phyloP scores from a whole-genome alignment of 2,797 vertebrate genomes.

The Microchirus variegatus region DNA sequence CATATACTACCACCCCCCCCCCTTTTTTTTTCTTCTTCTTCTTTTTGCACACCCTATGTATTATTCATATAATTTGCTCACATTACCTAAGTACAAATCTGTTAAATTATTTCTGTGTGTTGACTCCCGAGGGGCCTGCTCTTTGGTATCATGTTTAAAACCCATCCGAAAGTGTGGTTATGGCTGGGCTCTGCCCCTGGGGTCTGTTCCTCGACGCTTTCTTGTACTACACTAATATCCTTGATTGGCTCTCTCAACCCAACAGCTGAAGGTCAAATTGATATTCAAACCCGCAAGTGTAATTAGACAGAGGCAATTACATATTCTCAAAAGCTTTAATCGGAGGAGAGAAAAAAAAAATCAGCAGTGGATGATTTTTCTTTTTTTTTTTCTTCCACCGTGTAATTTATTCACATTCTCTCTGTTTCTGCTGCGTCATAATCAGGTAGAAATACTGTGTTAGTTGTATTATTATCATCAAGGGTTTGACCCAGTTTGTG shows the following conservation, averaged over 20 bases:
- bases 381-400: neutral
- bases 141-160: constrained; percentile 83
- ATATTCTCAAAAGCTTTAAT: constrained; percentile 82
- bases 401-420: constrained; percentile 83
- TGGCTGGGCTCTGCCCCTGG: constrained; percentile 84
- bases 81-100: constrained; percentile 83
- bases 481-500: constrained; percentile 43
- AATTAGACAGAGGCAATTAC: constrained; percentile 86
- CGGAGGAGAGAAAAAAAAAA: constrained; percentile 77
- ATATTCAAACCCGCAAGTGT: constrained; percentile 88
- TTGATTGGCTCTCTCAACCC: constrained; percentile 90
- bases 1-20: constrained; percentile 30
- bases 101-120: constrained; percentile 81
- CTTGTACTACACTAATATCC: constrained; percentile 87
- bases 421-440: constrained; percentile 69
- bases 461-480: constrained; percentile 45
- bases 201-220: constrained; percentile 86
- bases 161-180: constrained; percentile 84
- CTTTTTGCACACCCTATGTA: constrained; percentile 67
- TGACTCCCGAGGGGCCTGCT: constrained; percentile 77
- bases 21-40: constrained; percentile 38
- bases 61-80: constrained; percentile 83
- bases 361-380: constrained; percentile 77
- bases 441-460: constrained; percentile 65
- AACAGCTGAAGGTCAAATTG: constrained; percentile 93